Evolutionary conservation across 2,888 invertebrate genomes (phyloP).

Genomic region (Lypha dubia): DNA sequence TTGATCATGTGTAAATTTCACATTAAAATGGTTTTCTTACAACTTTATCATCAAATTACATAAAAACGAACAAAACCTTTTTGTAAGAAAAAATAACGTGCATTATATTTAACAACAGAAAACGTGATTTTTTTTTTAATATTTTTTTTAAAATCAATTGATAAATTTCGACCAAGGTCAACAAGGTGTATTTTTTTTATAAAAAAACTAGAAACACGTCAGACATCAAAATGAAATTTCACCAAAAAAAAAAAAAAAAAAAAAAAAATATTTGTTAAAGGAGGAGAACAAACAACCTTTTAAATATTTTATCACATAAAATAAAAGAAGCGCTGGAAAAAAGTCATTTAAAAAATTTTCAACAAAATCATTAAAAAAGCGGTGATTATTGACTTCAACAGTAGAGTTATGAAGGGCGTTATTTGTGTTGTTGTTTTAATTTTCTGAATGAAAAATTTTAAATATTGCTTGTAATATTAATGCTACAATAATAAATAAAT

Average conservation of each 20-base stretch:
- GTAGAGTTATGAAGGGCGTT: conserved; percentile 3
- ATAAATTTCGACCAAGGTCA: conserved; percentile 61
- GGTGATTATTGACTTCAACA: conserved; percentile 39
- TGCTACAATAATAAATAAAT: too few species aligned
- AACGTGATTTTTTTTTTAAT: too few species aligned
- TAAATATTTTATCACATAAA: conserved; percentile 34
- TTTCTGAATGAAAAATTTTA: background rate
- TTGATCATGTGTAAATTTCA: background rate
- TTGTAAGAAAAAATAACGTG: conserved; percentile 38
- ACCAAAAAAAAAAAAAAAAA: too few species aligned
- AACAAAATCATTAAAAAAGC: conserved; percentile 25
- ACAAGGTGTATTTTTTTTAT: conserved; percentile 28
- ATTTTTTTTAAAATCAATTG: conserved; percentile 1
- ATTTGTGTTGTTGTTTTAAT: background rate
- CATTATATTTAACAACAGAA: conserved; percentile 35
- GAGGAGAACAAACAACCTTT: conserved; percentile 21
- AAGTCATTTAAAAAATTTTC: conserved; percentile 45
- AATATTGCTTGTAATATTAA: too few species aligned
- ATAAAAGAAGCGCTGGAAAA: background rate
- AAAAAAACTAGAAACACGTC: conserved; percentile 14
- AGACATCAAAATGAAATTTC: conserved; percentile 60
- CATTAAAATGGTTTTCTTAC: background rate
- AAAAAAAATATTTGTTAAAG: too few species aligned
- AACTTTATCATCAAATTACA: conserved; percentile 34
- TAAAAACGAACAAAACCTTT: conserved; percentile 1